Evolutionary conservation across 2,797 vertebrate species (phyloP).

Genomic region (Myotis myotis): DNA sequence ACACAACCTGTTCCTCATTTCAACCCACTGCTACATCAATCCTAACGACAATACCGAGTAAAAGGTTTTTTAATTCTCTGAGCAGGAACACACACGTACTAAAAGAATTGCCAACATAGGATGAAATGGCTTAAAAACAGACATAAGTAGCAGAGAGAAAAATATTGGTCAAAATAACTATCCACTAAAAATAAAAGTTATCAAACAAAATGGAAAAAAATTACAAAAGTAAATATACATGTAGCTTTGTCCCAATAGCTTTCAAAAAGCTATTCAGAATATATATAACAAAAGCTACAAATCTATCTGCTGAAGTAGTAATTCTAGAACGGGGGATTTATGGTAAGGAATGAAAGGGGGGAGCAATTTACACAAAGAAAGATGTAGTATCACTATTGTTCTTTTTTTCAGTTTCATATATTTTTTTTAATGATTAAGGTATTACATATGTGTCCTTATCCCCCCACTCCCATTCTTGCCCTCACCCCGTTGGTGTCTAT

Average conservation of each 20-base stretch:
- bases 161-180: conserved; percentile 3
- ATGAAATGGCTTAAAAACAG: conserved; percentile 32
- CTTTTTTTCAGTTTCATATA: too few species aligned
- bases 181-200: background rate
- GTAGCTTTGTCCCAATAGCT: background rate
- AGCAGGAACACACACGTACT: background rate
- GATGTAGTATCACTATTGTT: background rate
- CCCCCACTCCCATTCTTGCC: too few species aligned
- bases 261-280: background rate
- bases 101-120: background rate
- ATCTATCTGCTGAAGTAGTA: background rate
- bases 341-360: background rate
- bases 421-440: too few species aligned
- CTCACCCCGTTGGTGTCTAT: too few species aligned
- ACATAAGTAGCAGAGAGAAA: background rate
- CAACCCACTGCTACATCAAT: background rate
- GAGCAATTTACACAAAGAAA: background rate
- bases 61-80: background rate
- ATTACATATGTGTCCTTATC: too few species aligned
- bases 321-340: background rate
- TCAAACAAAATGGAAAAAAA: background rate
- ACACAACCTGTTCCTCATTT: conserved; percentile 22
- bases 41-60: background rate
- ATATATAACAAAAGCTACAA: background rate
- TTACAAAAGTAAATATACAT: background rate